phyloP scores from a whole-genome alignment of 2,888 invertebrate genomes.

The Drosophila anomalata region DNA sequence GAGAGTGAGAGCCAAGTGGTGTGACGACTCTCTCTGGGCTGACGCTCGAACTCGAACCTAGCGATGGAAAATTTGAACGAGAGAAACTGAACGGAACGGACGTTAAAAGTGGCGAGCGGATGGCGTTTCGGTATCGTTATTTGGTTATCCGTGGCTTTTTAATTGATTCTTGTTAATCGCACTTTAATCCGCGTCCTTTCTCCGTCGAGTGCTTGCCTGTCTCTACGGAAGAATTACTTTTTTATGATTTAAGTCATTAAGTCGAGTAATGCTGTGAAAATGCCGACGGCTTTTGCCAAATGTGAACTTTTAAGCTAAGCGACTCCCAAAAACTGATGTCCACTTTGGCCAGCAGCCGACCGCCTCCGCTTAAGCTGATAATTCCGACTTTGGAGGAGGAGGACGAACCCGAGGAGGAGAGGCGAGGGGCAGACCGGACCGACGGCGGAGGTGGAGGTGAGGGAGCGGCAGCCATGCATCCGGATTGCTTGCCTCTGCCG shows the following conservation, averaged over 20 bases:
- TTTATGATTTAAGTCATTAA: slow-evolving; percentile 1
- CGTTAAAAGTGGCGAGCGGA: slow-evolving; percentile 23
- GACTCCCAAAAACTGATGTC: slow-evolving; percentile 65
- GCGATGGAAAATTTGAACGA: slow-evolving; percentile 7
- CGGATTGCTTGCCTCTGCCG: slow-evolving; percentile 81
- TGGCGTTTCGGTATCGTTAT: slow-evolving; percentile 24
- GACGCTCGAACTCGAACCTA: too few species aligned
- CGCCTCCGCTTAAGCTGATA: slow-evolving; percentile 62
- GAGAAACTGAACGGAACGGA: slow-evolving; percentile 25
- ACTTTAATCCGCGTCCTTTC: not conserved
- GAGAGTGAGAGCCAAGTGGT: slow-evolving; percentile 29
- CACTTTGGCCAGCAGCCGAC: slow-evolving; percentile 76
- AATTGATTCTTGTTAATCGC: slow-evolving; percentile 13
- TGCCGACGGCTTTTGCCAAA: slow-evolving; percentile 45
- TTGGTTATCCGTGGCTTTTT: slow-evolving; percentile 5
- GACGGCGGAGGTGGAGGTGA: slow-evolving; percentile 7
- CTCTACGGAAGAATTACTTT: not conserved
- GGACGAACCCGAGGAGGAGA: slow-evolving; percentile 9
- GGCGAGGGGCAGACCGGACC: slow-evolving; percentile 17
- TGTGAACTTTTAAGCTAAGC: slow-evolving; percentile 30
- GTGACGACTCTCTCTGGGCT: slow-evolving; percentile 38
- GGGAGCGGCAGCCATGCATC: slow-evolving; percentile 75
- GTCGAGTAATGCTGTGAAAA: slow-evolving; percentile 18
- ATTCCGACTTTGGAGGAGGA: slow-evolving; percentile 33
- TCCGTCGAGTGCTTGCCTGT: not conserved